Base-by-base conservation (phyloP, 2,888 invertebrate genomes). In the Brassicogethes aeneus region DNA sequence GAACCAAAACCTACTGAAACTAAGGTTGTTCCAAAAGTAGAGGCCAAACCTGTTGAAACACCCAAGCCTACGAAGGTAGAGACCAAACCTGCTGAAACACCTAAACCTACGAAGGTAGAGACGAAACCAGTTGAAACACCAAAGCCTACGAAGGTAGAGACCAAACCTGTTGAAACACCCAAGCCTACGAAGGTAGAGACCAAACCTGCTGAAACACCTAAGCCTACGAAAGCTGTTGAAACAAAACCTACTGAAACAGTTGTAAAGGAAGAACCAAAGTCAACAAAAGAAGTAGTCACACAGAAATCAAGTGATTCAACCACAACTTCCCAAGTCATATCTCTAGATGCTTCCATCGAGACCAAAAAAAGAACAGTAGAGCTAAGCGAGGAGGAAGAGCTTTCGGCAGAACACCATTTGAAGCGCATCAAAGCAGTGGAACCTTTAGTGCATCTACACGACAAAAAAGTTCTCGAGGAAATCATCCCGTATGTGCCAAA, bases 11-110 rank as follows among this genome's bases (percentile, higher is more conserved):
- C 15, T 17, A 12, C 32, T 8, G 31, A 44, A 51, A 43, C 41
- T 51, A 29, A 47, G 5, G 17, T 15, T 15, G 37, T 67, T 16
- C 63, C 60, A 37, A 69, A 70, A 56, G 60, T 47, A 32, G 14
- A 37, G 39, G 10, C 39, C 10, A 41, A 44, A 39, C n/a, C 17
- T 12, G 34, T 37, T 33, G 46, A 45, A 2, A 42, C 42, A 34
- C 37, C 41, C 34, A 51, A 44, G 38, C 36, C 38, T n/a, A 17
- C 31, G 15, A 30, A 35, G 12, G 44, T 37, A 37, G n/a, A n/a
- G n/a, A 30, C 17, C 13, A 37, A 31, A 16, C 17, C 48, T 36
- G 39, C 49, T 23, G 44, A 44, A 46, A n/a, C 35, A 36, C 36
- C 42, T 44, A 43, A 53, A 47, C 36, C 39, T 41, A 33, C 53